phyloP scores from a whole-genome alignment of 2,113 vertebrate species.

The Bambusicola thoracicus region DNA sequence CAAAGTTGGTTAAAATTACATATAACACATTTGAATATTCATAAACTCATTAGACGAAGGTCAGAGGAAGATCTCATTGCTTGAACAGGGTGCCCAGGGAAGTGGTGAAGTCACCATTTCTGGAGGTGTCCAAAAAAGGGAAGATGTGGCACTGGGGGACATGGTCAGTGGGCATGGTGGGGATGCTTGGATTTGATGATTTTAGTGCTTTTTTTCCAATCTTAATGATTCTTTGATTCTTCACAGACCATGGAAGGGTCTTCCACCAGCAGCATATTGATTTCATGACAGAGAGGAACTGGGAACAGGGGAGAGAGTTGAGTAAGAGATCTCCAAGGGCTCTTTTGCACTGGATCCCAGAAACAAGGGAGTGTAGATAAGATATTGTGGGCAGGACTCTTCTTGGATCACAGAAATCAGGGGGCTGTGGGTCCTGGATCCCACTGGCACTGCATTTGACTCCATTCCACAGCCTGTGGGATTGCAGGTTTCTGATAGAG shows the following conservation, averaged over 20 bases:
- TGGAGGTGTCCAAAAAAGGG: too few species aligned
- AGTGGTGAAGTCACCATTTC: too few species aligned
- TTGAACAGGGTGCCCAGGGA: not conserved
- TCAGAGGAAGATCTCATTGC: not conserved
- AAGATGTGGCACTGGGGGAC: too few species aligned
- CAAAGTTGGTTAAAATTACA: not conserved
- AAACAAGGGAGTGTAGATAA: not conserved
- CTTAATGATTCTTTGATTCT: too few species aligned
- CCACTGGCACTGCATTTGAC: not conserved
- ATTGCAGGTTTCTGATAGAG: not conserved
- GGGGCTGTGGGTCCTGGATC: not conserved
- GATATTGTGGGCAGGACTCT: not conserved
- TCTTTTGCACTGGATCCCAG: not conserved
- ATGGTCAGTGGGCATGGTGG: too few species aligned
- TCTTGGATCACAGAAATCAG: not conserved
- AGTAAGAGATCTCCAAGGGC: not conserved
- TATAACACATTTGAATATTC: not conserved
- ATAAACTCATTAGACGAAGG: not conserved
- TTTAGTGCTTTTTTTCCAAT: too few species aligned
- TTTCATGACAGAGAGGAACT: not conserved
- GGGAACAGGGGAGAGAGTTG: not conserved
- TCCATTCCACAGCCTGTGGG: fast-evolving
- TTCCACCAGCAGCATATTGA: not conserved
- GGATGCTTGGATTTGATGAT: too few species aligned
- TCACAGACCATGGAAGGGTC: not conserved